Percentiles rank a stretch among this genome's conserved stretches.
Evolutionary conservation across 1,140 invertebrate genomes (phyloP).

Genomic region (Drosophila saltans): DNA sequence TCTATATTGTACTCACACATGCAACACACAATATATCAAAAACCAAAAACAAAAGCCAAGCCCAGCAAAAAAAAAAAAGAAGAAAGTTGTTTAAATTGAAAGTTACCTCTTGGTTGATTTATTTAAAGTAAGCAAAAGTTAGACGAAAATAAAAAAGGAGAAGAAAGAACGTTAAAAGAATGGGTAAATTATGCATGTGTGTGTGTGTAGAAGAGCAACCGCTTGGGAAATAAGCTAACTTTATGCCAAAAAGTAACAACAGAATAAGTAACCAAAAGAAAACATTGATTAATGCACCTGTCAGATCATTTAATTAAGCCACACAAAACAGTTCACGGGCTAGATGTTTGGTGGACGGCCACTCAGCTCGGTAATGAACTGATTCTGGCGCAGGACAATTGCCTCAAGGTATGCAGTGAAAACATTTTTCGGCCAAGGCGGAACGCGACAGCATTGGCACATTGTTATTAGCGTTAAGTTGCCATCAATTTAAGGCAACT

Average conservation of each 20-base stretch:
- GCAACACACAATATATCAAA: constrained; percentile 6
- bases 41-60: background rate
- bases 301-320: constrained; percentile 65
- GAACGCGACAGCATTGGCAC: constrained; percentile 28
- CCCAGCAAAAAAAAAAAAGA: constrained; percentile 28
- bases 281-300: constrained; percentile 71
- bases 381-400: constrained; percentile 37
- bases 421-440: constrained; percentile 28
- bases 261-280: constrained; percentile 19
- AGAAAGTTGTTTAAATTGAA: constrained; percentile 57
- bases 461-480: constrained; percentile 76
- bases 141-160: constrained; percentile 40
- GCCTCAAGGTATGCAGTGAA: constrained; percentile 52
- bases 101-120: constrained; percentile 58
- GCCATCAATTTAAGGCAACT: constrained; percentile 80
- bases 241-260: constrained; percentile 45
- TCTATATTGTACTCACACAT: background rate
- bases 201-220: constrained; percentile 11
- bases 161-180: constrained; percentile 55
- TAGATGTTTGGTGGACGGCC: background rate
- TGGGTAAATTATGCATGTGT: constrained; percentile 66
- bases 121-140: constrained; percentile 77
- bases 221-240: constrained; percentile 66
- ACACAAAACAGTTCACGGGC: background rate
- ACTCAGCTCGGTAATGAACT: constrained; percentile 47